phyloP scores from a whole-genome alignment of 1,140 invertebrate species.

The Drosophila nasuta region DNA sequence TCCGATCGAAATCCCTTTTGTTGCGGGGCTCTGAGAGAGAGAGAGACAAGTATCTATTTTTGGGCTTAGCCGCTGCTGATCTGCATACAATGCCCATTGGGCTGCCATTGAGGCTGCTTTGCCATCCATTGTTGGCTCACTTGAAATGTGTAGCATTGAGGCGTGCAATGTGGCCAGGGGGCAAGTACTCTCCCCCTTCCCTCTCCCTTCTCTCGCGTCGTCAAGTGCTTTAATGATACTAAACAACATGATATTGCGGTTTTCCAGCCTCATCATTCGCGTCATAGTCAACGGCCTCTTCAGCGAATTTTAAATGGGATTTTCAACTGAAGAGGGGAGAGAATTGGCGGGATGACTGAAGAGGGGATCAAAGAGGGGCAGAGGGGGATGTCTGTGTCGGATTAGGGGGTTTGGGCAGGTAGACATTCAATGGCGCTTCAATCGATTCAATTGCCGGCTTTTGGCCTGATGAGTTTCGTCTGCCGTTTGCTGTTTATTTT shows the following conservation, averaged over 20 bases:
- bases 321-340: conserved; percentile 8
- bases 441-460: conserved; percentile 61
- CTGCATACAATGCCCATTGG: conserved; percentile 69
- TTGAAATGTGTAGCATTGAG: conserved; percentile 57
- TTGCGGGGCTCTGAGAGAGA: conserved; percentile 10
- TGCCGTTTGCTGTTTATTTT: conserved; percentile 12
- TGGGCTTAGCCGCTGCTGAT: conserved; percentile 29
- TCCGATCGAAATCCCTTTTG: conserved; percentile 47
- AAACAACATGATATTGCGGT: conserved; percentile 73
- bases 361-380: not conserved
- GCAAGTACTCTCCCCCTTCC: no score
- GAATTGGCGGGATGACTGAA: conserved; percentile 4
- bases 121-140: conserved; percentile 48
- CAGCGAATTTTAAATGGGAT: conserved; percentile 39
- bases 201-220: no score
- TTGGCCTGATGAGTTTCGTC: conserved; percentile 62
- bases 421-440: conserved; percentile 63
- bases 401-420: conserved; percentile 51
- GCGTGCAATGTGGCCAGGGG: not conserved
- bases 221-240: conserved; percentile 59
- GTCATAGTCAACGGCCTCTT: conserved; percentile 35
- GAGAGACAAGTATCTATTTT: conserved; percentile 35
- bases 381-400: not conserved
- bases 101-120: conserved; percentile 46
- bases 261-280: conserved; percentile 40